Percentiles rank a stretch among this genome's conserved stretches.
Evolutionary conservation across 2,113 vertebrate species (phyloP).

Genomic region (Axis porcinus): DNA sequence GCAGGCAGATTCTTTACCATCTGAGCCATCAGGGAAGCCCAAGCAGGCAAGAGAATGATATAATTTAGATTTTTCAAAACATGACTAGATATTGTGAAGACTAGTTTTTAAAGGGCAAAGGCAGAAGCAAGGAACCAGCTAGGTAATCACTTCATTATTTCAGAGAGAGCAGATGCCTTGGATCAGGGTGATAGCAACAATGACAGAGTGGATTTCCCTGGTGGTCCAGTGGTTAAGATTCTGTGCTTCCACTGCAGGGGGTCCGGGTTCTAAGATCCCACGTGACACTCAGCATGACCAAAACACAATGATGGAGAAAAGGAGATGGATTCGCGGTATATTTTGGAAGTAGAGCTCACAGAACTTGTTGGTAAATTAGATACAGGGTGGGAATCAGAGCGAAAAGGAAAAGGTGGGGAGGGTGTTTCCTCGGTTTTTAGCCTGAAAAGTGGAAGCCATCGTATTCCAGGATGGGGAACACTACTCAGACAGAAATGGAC

Average conservation of each 20-base stretch:
- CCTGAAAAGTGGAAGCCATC: neutral
- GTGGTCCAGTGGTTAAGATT: neutral
- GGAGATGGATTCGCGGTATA: neutral
- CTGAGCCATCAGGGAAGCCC: neutral
- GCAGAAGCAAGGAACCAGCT: neutral
- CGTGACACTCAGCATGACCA: neutral
- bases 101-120: neutral
- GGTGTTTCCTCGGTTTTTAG: neutral
- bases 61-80: neutral
- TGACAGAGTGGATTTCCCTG: neutral
- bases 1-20: neutral
- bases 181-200: neutral
- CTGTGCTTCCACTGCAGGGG: neutral
- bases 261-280: neutral
- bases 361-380: neutral
- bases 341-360: neutral
- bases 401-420: neutral
- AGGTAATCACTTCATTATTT: neutral
- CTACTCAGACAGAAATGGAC: neutral
- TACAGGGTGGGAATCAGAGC: neutral
- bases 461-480: neutral
- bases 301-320: neutral
- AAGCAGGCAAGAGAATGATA: neutral
- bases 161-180: neutral
- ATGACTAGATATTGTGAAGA: neutral